phyloP scores from a whole-genome alignment of 2,888 invertebrate genomes.

The Diaphora mendica region DNA sequence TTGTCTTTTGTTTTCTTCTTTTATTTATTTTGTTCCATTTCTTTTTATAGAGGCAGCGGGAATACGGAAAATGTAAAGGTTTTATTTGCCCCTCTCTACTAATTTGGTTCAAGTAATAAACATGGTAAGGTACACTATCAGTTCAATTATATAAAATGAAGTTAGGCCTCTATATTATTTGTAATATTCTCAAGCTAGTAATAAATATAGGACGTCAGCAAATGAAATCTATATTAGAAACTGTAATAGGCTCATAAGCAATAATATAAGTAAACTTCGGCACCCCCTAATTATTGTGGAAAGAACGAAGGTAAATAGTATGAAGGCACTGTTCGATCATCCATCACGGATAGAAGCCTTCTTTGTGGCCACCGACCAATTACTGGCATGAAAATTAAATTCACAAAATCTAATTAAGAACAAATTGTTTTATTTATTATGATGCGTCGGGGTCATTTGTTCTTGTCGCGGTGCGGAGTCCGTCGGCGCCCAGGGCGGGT shows the following conservation, averaged over 20 bases:
- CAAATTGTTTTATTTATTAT: slow-evolving; percentile 87
- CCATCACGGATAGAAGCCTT: slow-evolving; percentile 83
- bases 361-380: slow-evolving; percentile 87
- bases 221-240: slow-evolving; percentile 82
- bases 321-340: slow-evolving; percentile 83
- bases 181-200: slow-evolving; percentile 55
- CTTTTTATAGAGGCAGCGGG: slow-evolving; percentile 56
- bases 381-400: slow-evolving; percentile 87
- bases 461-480: slow-evolving; percentile 72
- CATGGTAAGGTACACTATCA: slow-evolving; percentile 7
- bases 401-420: slow-evolving; percentile 87
- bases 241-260: slow-evolving; percentile 80
- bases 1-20: slow-evolving; percentile 75
- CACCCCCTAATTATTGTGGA: slow-evolving; percentile 80
- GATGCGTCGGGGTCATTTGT: slow-evolving; percentile 86
- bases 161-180: neutral
- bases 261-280: slow-evolving; percentile 84
- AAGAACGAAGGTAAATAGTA: slow-evolving; percentile 81
- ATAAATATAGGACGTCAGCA: slow-evolving; percentile 62
- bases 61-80: slow-evolving; percentile 31
- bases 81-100: slow-evolving; percentile 29
- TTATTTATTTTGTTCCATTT: slow-evolving; percentile 65
- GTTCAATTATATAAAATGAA: neutral
- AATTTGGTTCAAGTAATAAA: slow-evolving; percentile 28
- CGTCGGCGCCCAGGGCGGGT: slow-evolving; percentile 81